These are phyloP conservation scores for Dolichopus griseipennis DNA, from an alignment of 2,888 invertebrate species.

Conservation along the genomic window DNA sequence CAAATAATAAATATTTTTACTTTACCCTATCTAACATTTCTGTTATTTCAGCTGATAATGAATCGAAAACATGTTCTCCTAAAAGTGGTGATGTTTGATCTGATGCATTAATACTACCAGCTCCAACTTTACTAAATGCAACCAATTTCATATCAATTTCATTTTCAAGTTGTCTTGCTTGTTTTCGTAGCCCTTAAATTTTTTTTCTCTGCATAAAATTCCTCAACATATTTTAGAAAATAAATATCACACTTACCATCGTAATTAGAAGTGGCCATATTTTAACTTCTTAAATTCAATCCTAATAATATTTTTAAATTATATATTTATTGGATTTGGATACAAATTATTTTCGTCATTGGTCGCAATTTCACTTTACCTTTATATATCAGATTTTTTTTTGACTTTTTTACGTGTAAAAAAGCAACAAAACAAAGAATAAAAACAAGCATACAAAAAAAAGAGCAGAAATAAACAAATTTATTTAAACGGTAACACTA, in stretches of 20 bases:
- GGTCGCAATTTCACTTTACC: not conserved
- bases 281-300: not conserved
- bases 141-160: constrained; percentile 94
- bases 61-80: constrained; percentile 86
- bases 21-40: constrained; percentile 70
- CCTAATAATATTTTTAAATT: not conserved
- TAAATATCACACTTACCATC: constrained; percentile 30
- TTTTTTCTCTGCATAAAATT: constrained; percentile 9
- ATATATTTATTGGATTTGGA: no score
- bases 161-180: constrained; percentile 88
- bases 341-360: not conserved
- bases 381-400: not conserved
- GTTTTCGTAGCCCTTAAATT: constrained; percentile 74
- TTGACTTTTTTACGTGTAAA: constrained; percentile 1
- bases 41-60: constrained; percentile 86
- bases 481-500: not conserved
- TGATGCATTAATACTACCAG: constrained; percentile 48
- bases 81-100: constrained; percentile 64
- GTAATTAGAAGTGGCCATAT: constrained; percentile 34
- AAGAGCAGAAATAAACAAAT: no score
- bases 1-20: constrained; percentile 42
- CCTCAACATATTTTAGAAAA: constrained; percentile 4
- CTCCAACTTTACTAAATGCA: constrained; percentile 88
- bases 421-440: not conserved
- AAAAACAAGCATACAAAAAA: not conserved